Percentiles rank a stretch among this genome's conserved stretches.
These are phyloP conservation scores for Neogobius melanostomus DNA, from an alignment of 2,113 vertebrate genomes.

Conservation along the genomic window DNA sequence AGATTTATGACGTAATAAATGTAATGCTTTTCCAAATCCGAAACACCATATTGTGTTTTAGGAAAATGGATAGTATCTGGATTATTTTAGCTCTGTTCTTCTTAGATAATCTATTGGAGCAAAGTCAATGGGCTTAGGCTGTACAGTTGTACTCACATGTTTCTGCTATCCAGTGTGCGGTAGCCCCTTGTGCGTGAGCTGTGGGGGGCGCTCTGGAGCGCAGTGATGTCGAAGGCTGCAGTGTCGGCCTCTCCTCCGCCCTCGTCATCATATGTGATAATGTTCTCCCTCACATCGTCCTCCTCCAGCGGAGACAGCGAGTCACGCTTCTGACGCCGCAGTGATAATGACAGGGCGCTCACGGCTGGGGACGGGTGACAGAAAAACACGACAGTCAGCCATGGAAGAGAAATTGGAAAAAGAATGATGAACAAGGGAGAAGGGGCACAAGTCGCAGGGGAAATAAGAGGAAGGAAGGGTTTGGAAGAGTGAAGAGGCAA, in stretches of 20 bases:
- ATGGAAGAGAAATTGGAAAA: slow-evolving; percentile 43
- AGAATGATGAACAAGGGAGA: slow-evolving; percentile 51
- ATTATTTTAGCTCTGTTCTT: background rate
- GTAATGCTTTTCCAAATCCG: too few species aligned
- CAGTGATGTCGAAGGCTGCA: slow-evolving; percentile 88
- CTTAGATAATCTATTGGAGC: background rate
- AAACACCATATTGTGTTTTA: background rate
- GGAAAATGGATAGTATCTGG: background rate
- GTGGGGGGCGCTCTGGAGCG: slow-evolving; percentile 83
- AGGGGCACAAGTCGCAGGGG: slow-evolving; percentile 47
- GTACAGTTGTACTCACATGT: slow-evolving; percentile 66
- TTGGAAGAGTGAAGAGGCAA: slow-evolving; percentile 6
- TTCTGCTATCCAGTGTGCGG: slow-evolving; percentile 79
- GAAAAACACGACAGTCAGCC: slow-evolving; percentile 27
- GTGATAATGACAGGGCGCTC: slow-evolving; percentile 81
- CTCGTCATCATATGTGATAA: slow-evolving; percentile 90
- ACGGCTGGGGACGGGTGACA: slow-evolving; percentile 51
- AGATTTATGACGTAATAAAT: too few species aligned
- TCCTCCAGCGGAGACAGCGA: slow-evolving; percentile 86
- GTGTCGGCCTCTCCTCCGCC: slow-evolving; percentile 91
- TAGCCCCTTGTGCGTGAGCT: slow-evolving; percentile 71
- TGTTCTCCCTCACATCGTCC: slow-evolving; percentile 89
- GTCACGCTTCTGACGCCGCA: slow-evolving; percentile 85
- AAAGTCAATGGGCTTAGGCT: background rate
- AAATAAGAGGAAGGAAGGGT: slow-evolving; percentile 50